Conservation (phyloP, 2,797 vertebrate species). For the Capromys pilorides region DNA sequence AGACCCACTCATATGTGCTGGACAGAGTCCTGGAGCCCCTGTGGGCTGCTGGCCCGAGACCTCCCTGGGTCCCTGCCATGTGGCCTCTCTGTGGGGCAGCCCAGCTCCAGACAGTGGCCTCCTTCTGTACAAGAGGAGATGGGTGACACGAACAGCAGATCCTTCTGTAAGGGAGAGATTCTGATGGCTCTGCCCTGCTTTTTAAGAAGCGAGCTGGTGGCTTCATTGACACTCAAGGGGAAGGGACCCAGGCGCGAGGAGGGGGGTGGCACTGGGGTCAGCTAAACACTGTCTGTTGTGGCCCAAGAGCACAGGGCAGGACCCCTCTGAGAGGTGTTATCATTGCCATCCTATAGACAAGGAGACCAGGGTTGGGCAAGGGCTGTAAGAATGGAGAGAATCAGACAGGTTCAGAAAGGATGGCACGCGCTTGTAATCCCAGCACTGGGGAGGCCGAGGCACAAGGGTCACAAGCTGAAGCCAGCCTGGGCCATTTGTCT, state of each 20-base stretch:
- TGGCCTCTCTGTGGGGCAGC: not conserved
- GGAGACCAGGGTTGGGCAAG: not conserved
- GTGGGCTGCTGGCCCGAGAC: not conserved
- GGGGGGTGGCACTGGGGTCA: not conserved
- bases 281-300: rapidly evolving
- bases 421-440: not conserved
- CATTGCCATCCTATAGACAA: not conserved
- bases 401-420: not conserved
- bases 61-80: rapidly evolving
- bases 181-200: not conserved
- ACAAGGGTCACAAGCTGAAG: not conserved
- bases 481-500: not conserved
- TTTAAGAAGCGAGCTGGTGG: not conserved
- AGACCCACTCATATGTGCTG: not conserved
- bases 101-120: rapidly evolving
- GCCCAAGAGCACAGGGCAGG: not conserved
- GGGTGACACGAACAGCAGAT: rapidly evolving
- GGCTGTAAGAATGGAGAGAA: not conserved
- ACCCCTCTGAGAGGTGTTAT: not conserved
- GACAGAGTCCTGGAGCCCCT: too few relatives aligned
- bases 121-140: not conserved
- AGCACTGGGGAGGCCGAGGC: not conserved
- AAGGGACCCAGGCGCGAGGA: not conserved
- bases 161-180: not conserved
- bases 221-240: not conserved